phyloP scores from a whole-genome alignment of 2,113 vertebrate genomes.

The Bambusicola thoracicus region DNA sequence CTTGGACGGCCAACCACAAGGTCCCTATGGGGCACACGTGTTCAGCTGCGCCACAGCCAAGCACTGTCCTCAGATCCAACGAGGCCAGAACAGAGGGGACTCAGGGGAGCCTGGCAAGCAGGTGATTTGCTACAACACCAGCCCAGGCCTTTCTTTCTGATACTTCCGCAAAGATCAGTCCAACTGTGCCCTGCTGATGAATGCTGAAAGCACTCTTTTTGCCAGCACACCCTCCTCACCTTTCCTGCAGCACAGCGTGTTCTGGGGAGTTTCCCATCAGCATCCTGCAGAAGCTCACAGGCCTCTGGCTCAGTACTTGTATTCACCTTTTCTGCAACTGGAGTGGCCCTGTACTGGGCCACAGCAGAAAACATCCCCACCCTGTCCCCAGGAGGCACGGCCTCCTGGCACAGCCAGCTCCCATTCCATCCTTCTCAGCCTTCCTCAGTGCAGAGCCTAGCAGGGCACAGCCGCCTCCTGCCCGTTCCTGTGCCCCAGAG shows the following conservation, averaged over 20 bases:
- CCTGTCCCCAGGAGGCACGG: fast-evolving
- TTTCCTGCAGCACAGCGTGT: not conserved
- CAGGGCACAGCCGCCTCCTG: not conserved
- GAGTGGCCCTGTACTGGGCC: not conserved
- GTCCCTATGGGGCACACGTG: fast-evolving
- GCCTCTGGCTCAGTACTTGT: not conserved
- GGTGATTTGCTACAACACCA: fast-evolving
- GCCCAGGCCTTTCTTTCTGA: not conserved
- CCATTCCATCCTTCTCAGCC: fast-evolving
- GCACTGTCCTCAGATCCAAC: fast-evolving
- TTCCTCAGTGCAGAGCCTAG: fast-evolving
- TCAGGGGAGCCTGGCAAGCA: not conserved
- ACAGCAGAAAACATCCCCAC: not conserved
- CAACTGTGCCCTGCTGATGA: fast-evolving
- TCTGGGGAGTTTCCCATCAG: constrained; percentile 8
- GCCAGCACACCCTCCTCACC: not conserved
- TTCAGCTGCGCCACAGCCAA: not conserved
- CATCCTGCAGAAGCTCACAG: not conserved
- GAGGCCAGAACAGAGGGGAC: fast-evolving
- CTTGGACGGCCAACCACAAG: not conserved
- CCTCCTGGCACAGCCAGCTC: not conserved
- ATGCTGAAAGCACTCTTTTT: fast-evolving
- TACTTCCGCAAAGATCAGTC: not conserved
- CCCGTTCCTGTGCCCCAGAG: not conserved
- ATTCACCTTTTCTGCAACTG: constrained; percentile 58